Percentiles rank a stretch among this genome's conserved stretches.
These are phyloP conservation scores for Mormyrus iriodes DNA, from an alignment of 2,113 vertebrate species.

Conservation along the genomic window DNA sequence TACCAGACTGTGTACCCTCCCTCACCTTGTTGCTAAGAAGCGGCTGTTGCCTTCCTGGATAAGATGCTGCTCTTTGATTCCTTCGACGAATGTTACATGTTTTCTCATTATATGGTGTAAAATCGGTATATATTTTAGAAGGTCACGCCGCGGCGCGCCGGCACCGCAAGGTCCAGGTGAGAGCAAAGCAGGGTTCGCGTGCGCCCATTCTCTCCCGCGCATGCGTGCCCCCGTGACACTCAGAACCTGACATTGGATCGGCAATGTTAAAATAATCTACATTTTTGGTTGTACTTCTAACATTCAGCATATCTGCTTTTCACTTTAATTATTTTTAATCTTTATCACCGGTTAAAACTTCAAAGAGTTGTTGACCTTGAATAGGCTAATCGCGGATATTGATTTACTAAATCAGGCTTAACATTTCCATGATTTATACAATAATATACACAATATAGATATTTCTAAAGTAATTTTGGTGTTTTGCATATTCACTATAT, in stretches of 20 bases:
- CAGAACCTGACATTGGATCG: neutral
- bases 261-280: neutral
- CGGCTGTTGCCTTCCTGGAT: constrained; percentile 24
- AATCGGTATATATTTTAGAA: neutral
- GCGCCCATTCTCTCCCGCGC: neutral
- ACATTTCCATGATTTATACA: neutral
- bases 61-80: constrained; percentile 31
- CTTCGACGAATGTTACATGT: constrained; percentile 47
- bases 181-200: neutral
- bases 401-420: neutral
- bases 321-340: neutral
- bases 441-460: neutral
- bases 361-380: neutral
- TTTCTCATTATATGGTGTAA: constrained; percentile 39
- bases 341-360: neutral
- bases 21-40: constrained; percentile 35
- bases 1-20: neutral
- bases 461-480: neutral
- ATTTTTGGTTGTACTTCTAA: neutral
- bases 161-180: neutral
- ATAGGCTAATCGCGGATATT: neutral
- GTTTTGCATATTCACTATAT: too few species aligned
- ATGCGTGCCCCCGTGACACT: neutral
- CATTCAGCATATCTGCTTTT: neutral
- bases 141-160: neutral